Base-by-base conservation (phyloP, 2,888 invertebrate species). In the Hydroisotoma schaefferi region DNA sequence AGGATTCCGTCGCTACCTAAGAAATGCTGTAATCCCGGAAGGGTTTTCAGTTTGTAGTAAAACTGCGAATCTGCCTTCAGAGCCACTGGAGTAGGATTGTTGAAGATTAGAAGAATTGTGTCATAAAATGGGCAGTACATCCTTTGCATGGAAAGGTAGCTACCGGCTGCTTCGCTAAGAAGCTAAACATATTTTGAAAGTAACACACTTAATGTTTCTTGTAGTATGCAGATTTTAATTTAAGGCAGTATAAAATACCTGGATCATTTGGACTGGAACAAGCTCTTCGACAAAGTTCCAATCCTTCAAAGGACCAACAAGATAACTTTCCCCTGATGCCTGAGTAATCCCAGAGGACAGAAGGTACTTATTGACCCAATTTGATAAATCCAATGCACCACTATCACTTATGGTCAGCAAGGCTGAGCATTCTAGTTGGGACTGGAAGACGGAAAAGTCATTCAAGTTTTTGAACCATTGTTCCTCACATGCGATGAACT, bases 91-190 rank as follows among this genome's bases (percentile, higher is more conserved):
- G 49, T 60, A 0, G 70, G 70, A 48, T 70, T 66, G 49, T 67
- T 66, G 28, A 70, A 70, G 22, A 68, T 70, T 61, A 68, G 67
- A 3, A 70, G 38, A 12, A 68, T n/a, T 0, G 70, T 68, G 49
- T 70, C 70, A 52, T 68, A 70, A 58, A 70, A 68, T 15, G 70
- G 70, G 43, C 68, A 68, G 47, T 70, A 70, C 63, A 70, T 68
- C 20, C 67, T 46, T 43, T 70, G 66, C 70, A 70, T 61, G 26
- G 64, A 67, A 3, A 70, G 46, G 47, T 68, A 70, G 12, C 61
- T 57, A 5, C 56, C 51, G 2, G 60, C 26, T 0, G 66, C 60
- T 33, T 66, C 60, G 53, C 59, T 65, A 18, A 70, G 22, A 1
- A 54, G 20, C 29, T 52, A 23, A 52, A 22, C 23, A 33, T 28